Evolutionary conservation across 92 coral and sea anemone species (phyloP).

Genomic region (Epizoanthus illoricatus): DNA sequence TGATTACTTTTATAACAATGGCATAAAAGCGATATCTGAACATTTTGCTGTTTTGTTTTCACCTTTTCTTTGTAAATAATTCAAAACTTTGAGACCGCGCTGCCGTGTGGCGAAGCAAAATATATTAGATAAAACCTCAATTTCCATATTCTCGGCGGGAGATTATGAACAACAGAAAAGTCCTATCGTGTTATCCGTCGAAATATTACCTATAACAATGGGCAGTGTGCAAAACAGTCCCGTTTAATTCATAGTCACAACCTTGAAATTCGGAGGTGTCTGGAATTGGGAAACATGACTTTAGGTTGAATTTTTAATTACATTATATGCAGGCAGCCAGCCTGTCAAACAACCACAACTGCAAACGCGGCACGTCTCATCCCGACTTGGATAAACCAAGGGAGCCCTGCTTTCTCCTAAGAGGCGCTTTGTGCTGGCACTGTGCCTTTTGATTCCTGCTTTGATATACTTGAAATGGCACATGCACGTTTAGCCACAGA

Average conservation of each 20-base stretch:
- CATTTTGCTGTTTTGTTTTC: conserved; percentile 17
- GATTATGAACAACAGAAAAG: conserved; percentile 8
- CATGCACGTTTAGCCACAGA: not conserved
- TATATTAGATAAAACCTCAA: not conserved
- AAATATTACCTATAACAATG: not conserved
- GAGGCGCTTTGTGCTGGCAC: not conserved
- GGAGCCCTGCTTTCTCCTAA: not conserved
- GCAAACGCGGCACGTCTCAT: not conserved
- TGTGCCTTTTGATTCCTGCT: not conserved
- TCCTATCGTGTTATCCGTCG: not conserved
- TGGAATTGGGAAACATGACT: not conserved
- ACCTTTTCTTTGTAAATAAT: conserved; percentile 8
- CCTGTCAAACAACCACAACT: conserved; percentile 4
- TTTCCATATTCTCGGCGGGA: conserved; percentile 22
- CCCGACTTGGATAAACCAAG: not conserved
- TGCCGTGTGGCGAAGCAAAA: conserved; percentile 24
- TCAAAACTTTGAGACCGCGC: conserved; percentile 18
- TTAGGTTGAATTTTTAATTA: not conserved
- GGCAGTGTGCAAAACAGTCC: not conserved
- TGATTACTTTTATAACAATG: not conserved
- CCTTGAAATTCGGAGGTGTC: not conserved
- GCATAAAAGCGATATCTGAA: conserved; percentile 11
- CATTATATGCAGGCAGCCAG: not conserved
- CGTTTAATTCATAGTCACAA: not conserved
- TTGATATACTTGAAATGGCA: not conserved